Evolutionary conservation across 2,113 vertebrate species (phyloP).

Genomic region (Australoheros scitulus): DNA sequence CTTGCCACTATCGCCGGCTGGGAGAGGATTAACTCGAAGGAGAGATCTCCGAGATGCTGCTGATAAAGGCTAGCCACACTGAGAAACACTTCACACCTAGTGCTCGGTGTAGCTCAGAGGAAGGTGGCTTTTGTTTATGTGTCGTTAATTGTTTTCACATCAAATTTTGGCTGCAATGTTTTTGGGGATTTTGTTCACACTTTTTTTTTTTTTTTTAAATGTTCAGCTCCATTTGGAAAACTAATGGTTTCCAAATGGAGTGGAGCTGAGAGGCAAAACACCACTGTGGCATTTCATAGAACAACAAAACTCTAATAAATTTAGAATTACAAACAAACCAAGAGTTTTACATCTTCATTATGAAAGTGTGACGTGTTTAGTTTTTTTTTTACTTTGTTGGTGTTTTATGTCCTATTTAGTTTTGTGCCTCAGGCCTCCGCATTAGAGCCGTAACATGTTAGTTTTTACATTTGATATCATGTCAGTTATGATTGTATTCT

Average conservation of each 20-base stretch:
- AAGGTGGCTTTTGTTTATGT: slow-evolving; percentile 4
- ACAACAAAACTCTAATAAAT: neutral
- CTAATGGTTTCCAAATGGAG: neutral
- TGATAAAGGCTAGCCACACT: slow-evolving; percentile 54
- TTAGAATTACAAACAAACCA: neutral
- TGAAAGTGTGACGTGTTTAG: neutral
- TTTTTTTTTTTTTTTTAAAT: neutral
- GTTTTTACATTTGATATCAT: neutral
- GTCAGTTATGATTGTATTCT: neutral
- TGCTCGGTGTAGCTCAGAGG: neutral
- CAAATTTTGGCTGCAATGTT: neutral
- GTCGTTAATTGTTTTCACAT: neutral
- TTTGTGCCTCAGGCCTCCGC: neutral
- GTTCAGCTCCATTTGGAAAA: neutral
- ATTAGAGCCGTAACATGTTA: neutral
- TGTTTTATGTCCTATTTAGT: neutral
- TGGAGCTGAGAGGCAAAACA: neutral
- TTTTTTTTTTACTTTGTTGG: neutral
- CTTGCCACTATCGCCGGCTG: slow-evolving; percentile 56
- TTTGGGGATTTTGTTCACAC: neutral
- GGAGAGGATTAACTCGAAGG: slow-evolving; percentile 68
- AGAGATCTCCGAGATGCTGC: slow-evolving; percentile 64
- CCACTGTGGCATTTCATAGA: neutral
- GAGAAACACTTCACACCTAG: slow-evolving; percentile 42
- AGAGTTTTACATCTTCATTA: neutral